Evolutionary conservation across 2,113 vertebrate species (phyloP).

Genomic region (Ondatra zibethicus): DNA sequence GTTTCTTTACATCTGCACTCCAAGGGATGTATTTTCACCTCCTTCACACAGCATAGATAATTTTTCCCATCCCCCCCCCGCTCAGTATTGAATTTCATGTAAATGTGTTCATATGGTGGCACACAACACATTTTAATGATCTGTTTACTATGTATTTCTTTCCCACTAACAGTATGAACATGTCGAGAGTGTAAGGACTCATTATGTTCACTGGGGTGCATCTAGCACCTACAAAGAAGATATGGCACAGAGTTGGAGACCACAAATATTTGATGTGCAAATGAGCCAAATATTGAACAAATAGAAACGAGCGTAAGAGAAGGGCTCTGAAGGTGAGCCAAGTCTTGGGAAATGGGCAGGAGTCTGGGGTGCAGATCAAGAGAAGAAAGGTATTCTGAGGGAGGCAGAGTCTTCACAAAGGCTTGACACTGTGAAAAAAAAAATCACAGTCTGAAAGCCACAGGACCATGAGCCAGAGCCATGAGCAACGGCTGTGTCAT

Average conservation of each 20-base stretch:
- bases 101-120: not conserved
- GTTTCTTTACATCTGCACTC: not conserved
- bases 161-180: not conserved
- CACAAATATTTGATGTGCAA: constrained; percentile 12
- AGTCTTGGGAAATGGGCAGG: not conserved
- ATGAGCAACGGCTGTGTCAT: not conserved
- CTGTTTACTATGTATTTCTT: not conserved
- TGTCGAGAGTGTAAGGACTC: not conserved
- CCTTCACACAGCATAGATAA: not conserved
- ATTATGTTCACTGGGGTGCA: not conserved
- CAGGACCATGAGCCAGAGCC: not conserved
- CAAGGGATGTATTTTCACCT: not conserved
- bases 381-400: constrained; percentile 20
- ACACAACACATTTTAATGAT: not conserved
- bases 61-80: not conserved
- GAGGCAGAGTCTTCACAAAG: not conserved
- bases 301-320: constrained; percentile 17
- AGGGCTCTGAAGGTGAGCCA: not conserved
- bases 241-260: not conserved
- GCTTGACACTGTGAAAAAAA: constrained; percentile 4
- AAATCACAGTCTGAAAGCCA: not conserved
- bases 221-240: not conserved
- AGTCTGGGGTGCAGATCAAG: not conserved
- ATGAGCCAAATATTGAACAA: constrained; percentile 36
- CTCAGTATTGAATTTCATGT: not conserved